A percentile compares a stretch with the other conserved stretches of the same genome.
Conservation (phyloP, 2,113 vertebrate species). For the Oryzias celebensis region DNA sequence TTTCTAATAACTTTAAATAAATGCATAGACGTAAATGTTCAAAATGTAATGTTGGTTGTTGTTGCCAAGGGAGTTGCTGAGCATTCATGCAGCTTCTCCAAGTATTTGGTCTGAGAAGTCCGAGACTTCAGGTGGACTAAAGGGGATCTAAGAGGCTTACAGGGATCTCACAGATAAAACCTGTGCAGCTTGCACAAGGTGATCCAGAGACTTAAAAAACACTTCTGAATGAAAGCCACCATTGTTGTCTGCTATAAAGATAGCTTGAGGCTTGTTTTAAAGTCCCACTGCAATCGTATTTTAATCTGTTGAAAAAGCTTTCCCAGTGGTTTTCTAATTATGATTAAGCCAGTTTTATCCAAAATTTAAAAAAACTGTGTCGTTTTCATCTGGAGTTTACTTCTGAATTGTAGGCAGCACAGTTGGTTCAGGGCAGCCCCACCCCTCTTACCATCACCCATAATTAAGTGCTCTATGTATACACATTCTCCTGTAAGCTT, state of each 20-base stretch:
- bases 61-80: not conserved
- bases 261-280: constrained; percentile 16
- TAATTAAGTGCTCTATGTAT: too few species aligned
- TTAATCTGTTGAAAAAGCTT: too few species aligned
- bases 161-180: constrained; percentile 39
- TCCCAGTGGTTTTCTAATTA: too few species aligned
- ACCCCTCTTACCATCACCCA: too few species aligned
- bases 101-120: constrained; percentile 47
- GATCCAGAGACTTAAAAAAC: constrained; percentile 47
- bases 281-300: too few species aligned
- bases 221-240: constrained; percentile 42
- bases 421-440: too few species aligned
- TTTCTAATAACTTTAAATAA: constrained; percentile 13
- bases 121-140: constrained; percentile 58
- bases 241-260: constrained; percentile 44
- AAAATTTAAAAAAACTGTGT: too few species aligned
- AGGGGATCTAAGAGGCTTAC: constrained; percentile 61
- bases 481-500: too few species aligned
- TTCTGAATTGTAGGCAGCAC: too few species aligned
- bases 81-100: constrained; percentile 29
- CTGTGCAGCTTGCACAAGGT: constrained; percentile 45
- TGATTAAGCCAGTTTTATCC: too few species aligned
- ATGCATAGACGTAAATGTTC: constrained; percentile 37
- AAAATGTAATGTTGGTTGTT: constrained; percentile 16
- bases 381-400: too few species aligned